These are phyloP conservation scores for Diaphora mendica DNA, from an alignment of 2,888 invertebrate genomes.

Conservation along the genomic window DNA sequence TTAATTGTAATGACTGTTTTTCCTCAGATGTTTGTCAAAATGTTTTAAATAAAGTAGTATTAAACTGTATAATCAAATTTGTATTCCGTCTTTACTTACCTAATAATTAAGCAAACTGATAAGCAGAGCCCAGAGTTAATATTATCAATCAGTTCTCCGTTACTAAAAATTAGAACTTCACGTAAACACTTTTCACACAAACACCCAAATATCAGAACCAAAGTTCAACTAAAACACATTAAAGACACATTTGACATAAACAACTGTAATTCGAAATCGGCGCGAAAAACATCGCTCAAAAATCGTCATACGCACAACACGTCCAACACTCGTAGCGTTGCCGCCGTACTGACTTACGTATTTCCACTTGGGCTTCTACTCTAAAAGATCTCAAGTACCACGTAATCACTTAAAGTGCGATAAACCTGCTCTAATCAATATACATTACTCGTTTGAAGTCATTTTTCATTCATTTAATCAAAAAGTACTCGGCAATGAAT, in stretches of 20 bases:
- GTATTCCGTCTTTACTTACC: constrained; percentile 48
- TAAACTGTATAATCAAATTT: constrained; percentile 7
- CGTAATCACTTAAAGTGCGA: constrained; percentile 31
- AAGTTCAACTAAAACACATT: constrained; percentile 65
- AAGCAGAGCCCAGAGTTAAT: constrained; percentile 18
- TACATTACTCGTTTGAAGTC: constrained; percentile 50
- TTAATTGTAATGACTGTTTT: not conserved
- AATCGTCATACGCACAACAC: constrained; percentile 50
- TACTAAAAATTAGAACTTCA: constrained; percentile 37
- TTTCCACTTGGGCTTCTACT: constrained; percentile 41
- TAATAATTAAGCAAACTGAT: constrained; percentile 42
- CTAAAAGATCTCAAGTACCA: constrained; percentile 37
- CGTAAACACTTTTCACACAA: constrained; percentile 29
- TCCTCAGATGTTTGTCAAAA: not conserved
- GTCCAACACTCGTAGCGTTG: constrained; percentile 64
- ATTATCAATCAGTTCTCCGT: constrained; percentile 38
- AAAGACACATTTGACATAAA: constrained; percentile 58
- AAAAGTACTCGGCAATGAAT: constrained; percentile 40
- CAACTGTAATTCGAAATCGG: constrained; percentile 54
- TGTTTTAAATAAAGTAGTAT: not conserved
- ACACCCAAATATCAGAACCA: constrained; percentile 29
- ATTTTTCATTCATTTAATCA: no score
- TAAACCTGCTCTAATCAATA: constrained; percentile 11
- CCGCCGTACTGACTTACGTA: constrained; percentile 70
- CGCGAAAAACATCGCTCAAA: constrained; percentile 67